Base-by-base conservation (phyloP, 37 sponge, comb jelly and placozoan species). In the Halichondria panicea region DNA sequence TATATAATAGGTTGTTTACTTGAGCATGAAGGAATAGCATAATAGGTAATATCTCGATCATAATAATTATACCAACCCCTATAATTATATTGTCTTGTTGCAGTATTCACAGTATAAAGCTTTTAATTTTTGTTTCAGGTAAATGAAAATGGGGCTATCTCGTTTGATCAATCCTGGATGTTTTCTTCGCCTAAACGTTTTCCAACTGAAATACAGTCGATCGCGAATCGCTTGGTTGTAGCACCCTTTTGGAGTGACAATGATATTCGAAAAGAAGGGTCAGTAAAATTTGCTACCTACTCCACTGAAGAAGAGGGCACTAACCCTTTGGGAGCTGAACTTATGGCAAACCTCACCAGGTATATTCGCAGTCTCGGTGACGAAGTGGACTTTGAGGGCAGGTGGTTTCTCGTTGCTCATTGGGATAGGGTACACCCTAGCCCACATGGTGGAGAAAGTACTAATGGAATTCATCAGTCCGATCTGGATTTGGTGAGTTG, bases 71-170 rank as follows among this genome's bases (percentile, higher is more conserved):
- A n/a, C n/a, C n/a, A n/a, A n/a, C n/a, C n/a, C n/a, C n/a, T n/a
- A n/a, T n/a, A n/a, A n/a, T n/a, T n/a, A n/a, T n/a, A n/a, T n/a
- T n/a, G n/a, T n/a, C n/a, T n/a, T n/a, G n/a, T n/a, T n/a, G n/a
- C n/a, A n/a, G n/a, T n/a, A n/a, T n/a, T n/a, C n/a, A n/a, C n/a
- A n/a, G n/a, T n/a, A n/a, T n/a, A n/a, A n/a, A n/a, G n/a, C n/a
- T n/a, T n/a, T n/a, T n/a, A n/a, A n/a, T n/a, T n/a, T n/a, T n/a
- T 48, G 21, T 60, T 60, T 15, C 30, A 65, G 66, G 40, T 65
- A 13, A 65, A 38, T 65, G 66, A 65, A 65, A 65, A 65, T 65
- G 66, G 66, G 12, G 66, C 34, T 8, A 33, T 65, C 9, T 65
- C 66, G 34, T 65, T 65, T 33, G 40, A 65, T 15, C 28, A 65